These are phyloP conservation scores for Macrophya alboannulata DNA, from an alignment of 2,888 invertebrate species.

Conservation along the genomic window DNA sequence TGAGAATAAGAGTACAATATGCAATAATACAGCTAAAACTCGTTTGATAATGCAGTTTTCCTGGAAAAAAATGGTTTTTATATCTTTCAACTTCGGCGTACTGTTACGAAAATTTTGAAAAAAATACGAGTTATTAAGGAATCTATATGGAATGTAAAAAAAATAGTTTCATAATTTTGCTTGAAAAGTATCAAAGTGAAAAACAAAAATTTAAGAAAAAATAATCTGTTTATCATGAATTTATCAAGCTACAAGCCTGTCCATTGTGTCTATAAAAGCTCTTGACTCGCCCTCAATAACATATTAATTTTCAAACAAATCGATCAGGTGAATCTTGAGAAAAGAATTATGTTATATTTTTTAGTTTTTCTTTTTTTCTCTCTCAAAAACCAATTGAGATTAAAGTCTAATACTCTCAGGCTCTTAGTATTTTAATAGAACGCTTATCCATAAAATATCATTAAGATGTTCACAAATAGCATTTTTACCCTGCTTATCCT, in stretches of 20 bases:
- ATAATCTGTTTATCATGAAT: background rate
- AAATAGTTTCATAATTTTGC: background rate
- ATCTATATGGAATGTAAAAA: background rate
- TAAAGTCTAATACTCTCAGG: background rate
- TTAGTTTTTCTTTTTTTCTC: background rate
- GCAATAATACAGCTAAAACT: too few relatives aligned
- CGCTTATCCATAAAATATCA: background rate
- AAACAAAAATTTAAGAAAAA: background rate
- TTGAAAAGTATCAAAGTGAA: background rate
- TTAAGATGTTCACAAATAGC: background rate
- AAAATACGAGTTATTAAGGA: background rate
- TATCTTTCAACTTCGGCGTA: background rate
- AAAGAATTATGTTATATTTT: background rate
- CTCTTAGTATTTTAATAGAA: too few relatives aligned
- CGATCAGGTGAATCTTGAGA: background rate
- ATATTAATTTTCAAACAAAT: background rate
- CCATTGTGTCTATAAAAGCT: background rate
- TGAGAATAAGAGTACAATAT: too few relatives aligned
- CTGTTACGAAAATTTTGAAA: constrained; percentile 4
- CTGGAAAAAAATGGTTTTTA: too few relatives aligned
- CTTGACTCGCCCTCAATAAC: background rate
- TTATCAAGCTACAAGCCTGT: background rate
- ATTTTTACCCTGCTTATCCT: background rate
- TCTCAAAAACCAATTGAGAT: background rate
- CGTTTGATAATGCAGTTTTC: background rate